Evolutionary conservation across 2,797 vertebrate species (phyloP), one percentile per base, ranked within the genome.

Genomic region (Podargus strigoides): DNA sequence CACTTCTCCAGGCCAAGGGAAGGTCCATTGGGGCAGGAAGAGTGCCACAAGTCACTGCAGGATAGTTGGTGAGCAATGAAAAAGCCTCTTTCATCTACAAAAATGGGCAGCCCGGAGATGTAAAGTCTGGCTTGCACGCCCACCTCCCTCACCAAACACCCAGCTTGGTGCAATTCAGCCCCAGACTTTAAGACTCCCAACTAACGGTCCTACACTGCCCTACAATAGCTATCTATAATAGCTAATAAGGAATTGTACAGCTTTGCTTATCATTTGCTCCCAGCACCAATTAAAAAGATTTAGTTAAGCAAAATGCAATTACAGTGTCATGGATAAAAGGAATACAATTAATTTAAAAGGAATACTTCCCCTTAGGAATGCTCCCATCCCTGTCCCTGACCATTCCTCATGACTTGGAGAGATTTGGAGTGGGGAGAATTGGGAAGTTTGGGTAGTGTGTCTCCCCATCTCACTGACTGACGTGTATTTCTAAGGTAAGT

Each of bases 321-420:
- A 89, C 88, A 90, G 62, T 97, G 93, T 88, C 88, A 37, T 79
- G 94, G 93, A 97, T 97, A 97, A 97, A 97, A 97, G 91, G 95
- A 70, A 95, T 94, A 83, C 90, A 88, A 95, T 97, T 97, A 96
- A 97, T 96, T 97, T 96, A 96, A 96, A 96, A 94, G 72, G 52
- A 96, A 84, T 87, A 49, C 69, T 96, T 94, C 89, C 78, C 82
- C 77, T 66, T 73, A 36, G 89, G 85, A 89, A 67, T 87, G 70
- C 8, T 93, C 56, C 63, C 26, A 21, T 64, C 21, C 68, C 28
- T 4, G 14, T 42, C 34, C 74, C 82, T 59, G 36, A 92, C 36
- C 23, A 34, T 12, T 88, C 67, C 68, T 91, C 1, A 0, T 84
- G 66, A 93, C 73, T 81, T 74, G 53, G 68, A 69, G 86, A 81